A percentile compares a stretch with the other conserved stretches of the same genome.
These are phyloP conservation scores for Scaptodrosophila latifasciaeformis DNA, from an alignment of 2,888 invertebrate genomes.

Conservation along the genomic window DNA sequence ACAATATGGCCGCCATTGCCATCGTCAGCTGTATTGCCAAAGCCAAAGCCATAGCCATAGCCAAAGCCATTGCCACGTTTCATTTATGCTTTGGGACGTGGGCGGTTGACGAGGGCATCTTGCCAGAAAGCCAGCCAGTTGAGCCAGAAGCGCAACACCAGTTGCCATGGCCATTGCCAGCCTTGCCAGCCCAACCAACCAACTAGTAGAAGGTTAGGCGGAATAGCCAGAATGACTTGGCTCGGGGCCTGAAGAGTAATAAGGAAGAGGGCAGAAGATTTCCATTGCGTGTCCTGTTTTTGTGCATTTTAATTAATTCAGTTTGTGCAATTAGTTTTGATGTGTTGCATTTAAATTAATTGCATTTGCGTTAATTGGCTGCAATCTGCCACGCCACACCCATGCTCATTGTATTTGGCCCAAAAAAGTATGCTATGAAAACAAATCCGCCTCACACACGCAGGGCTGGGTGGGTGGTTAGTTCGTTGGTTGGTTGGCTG, in stretches of 20 bases:
- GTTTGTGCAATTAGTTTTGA: conserved; percentile 60
- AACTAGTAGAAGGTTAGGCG: too few species aligned
- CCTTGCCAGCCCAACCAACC: too few species aligned
- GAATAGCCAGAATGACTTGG: too few species aligned
- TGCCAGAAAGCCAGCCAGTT: too few species aligned
- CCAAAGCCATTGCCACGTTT: conserved; percentile 7
- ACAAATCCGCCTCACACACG: too few species aligned
- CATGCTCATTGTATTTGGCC: too few species aligned
- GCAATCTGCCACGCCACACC: conserved; percentile 21
- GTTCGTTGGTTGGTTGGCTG: too few species aligned
- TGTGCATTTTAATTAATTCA: conserved; percentile 56
- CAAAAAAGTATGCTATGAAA: not conserved
- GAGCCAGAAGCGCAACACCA: too few species aligned
- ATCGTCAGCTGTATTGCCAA: too few species aligned
- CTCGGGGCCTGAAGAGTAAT: too few species aligned
- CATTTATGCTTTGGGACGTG: not conserved
- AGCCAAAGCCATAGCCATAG: conserved; percentile 2
- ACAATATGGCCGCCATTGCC: conserved; percentile 38
- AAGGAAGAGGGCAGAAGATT: too few species aligned
- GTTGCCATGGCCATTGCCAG: not conserved
- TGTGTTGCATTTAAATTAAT: conserved; percentile 67
- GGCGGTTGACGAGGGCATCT: not conserved
- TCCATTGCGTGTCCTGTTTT: conserved; percentile 12
- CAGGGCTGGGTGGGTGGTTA: too few species aligned
- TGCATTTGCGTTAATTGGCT: conserved; percentile 44